These are phyloP conservation scores for Drosophila mulleri DNA, from an alignment of 2,888 invertebrate genomes.

Conservation along the genomic window DNA sequence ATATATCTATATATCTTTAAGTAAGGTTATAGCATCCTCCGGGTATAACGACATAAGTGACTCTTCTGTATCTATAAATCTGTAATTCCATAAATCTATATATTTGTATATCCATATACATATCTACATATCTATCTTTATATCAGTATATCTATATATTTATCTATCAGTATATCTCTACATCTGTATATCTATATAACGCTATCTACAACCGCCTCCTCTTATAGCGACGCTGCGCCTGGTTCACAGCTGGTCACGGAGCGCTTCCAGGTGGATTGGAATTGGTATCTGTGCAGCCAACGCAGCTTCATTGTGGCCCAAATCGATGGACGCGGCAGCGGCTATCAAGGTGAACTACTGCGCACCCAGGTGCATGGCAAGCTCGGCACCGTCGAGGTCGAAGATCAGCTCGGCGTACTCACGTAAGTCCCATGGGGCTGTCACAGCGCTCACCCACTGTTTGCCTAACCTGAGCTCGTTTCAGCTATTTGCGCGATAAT, in stretches of 20 bases:
- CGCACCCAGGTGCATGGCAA: slow-evolving; percentile 90
- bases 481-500: slow-evolving; percentile 91
- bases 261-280: slow-evolving; percentile 92
- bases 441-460: neutral
- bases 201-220: neutral
- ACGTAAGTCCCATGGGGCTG: slow-evolving; percentile 85
- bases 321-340: slow-evolving; percentile 95
- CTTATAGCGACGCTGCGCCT: slow-evolving; percentile 90
- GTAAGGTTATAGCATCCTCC: too few relatives aligned
- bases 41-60: too few relatives aligned
- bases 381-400: slow-evolving; percentile 90
- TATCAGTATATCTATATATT: too few relatives aligned
- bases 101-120: too few relatives aligned
- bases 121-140: too few relatives aligned
- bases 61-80: too few relatives aligned
- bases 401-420: slow-evolving; percentile 90
- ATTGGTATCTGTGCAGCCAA: slow-evolving; percentile 93
- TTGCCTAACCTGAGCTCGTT: neutral
- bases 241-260: slow-evolving; percentile 94
- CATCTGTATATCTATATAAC: neutral
- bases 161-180: too few relatives aligned
- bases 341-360: slow-evolving; percentile 91
- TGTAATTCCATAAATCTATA: too few relatives aligned
- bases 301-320: slow-evolving; percentile 94
- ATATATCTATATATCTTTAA: neutral